Evolutionary conservation across 2,797 vertebrate species (phyloP).

Genomic region (Aplochiton taeniatus): DNA sequence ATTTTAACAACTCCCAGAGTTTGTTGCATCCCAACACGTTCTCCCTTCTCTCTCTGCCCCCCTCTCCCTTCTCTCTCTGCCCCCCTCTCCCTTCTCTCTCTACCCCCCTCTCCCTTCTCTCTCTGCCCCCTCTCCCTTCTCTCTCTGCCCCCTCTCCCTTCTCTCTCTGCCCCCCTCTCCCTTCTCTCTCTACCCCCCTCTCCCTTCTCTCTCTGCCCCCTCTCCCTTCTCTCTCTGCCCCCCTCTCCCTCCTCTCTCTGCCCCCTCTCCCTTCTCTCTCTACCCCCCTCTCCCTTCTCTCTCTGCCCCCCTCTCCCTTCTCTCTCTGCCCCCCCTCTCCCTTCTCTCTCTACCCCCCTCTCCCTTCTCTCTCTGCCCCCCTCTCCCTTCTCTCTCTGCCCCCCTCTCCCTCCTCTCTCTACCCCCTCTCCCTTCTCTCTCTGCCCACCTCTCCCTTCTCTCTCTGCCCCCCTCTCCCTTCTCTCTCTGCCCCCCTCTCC

Average conservation of each 20-base stretch:
- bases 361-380: not conserved
- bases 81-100: no score
- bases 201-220: slow-evolving; percentile 12
- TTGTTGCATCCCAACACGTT: no score
- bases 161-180: not conserved
- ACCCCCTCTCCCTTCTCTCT: slow-evolving; percentile 11
- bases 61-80: not conserved
- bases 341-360: not conserved
- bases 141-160: not conserved
- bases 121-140: slow-evolving; percentile 2
- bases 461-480: slow-evolving; percentile 4
- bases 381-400: no score
- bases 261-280: not conserved
- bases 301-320: no score
- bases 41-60: not conserved
- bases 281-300: not conserved
- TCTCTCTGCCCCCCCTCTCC: not conserved
- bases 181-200: no score
- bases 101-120: no score
- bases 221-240: not conserved
- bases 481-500: not conserved
- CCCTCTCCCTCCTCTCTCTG: no score
- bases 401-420: not conserved
- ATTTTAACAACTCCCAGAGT: no score
- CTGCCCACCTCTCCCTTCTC: slow-evolving; percentile 15